phyloP scores from a whole-genome alignment of 2,113 vertebrate species.

The Cnemophilus loriae region DNA sequence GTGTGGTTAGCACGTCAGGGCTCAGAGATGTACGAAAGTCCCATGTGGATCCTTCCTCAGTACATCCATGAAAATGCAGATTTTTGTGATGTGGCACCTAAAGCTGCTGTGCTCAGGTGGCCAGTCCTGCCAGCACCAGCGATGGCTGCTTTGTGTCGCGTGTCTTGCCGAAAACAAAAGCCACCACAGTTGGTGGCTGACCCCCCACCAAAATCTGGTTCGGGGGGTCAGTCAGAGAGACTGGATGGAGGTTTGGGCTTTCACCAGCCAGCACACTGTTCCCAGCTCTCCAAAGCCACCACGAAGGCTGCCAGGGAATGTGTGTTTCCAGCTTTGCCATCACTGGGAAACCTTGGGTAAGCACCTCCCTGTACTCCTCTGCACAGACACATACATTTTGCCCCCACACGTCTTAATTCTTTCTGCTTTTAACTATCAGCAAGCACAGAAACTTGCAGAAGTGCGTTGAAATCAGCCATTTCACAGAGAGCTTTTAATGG shows the following conservation, averaged over 20 bases:
- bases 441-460: background rate
- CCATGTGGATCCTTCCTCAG: accelerated
- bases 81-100: background rate
- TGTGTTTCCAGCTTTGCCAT: background rate
- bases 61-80: background rate
- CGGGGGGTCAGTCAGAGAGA: background rate
- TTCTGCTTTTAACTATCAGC: background rate
- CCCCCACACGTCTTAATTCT: accelerated
- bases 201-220: background rate
- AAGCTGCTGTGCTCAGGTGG: background rate
- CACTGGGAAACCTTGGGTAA: background rate
- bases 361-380: background rate
- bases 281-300: background rate
- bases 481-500: background rate
- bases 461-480: background rate
- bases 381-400: background rate
- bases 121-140: accelerated
- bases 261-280: background rate
- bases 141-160: accelerated
- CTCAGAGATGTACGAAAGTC: accelerated
- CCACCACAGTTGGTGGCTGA: background rate
- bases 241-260: background rate
- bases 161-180: background rate
- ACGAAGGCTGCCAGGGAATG: background rate
- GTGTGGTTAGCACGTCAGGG: background rate